phyloP scores from a whole-genome alignment of 2,797 vertebrate genomes.

The Rhyacichthys aspro region DNA sequence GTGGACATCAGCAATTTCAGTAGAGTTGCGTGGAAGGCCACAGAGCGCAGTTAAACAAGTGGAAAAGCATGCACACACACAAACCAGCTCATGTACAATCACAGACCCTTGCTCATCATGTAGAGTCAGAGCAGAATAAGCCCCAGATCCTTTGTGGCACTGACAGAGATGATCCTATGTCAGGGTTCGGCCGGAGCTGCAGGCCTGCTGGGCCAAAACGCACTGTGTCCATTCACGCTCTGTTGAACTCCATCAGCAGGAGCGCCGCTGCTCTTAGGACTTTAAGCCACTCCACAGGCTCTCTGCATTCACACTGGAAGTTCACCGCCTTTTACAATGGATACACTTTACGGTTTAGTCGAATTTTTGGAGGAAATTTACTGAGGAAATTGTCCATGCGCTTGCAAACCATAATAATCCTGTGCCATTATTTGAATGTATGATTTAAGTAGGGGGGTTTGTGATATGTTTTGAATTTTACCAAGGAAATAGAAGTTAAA shows the following conservation, averaged over 20 bases:
- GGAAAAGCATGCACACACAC: too few relatives aligned
- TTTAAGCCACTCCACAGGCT: slow-evolving; percentile 24
- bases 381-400: background rate
- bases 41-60: slow-evolving; percentile 34
- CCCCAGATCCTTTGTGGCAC: slow-evolving; percentile 39
- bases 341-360: slow-evolving; percentile 9
- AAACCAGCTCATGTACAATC: background rate
- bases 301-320: slow-evolving; percentile 15
- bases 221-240: slow-evolving; percentile 46
- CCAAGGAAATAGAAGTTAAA: too few relatives aligned
- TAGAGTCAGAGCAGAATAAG: slow-evolving; percentile 46
- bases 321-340: background rate
- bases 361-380: too few relatives aligned
- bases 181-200: slow-evolving; percentile 30
- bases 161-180: slow-evolving; percentile 47
- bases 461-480: too few relatives aligned
- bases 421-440: too few relatives aligned
- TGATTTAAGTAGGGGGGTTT: too few relatives aligned
- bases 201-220: slow-evolving; percentile 35
- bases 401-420: too few relatives aligned
- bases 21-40: slow-evolving; percentile 32
- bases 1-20: slow-evolving; percentile 43
- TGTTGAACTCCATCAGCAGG: slow-evolving; percentile 48
- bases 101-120: slow-evolving; percentile 12
- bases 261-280: slow-evolving; percentile 24